Conservation (phyloP, 2,888 invertebrate genomes). For the Andricus quercusramuli region DNA sequence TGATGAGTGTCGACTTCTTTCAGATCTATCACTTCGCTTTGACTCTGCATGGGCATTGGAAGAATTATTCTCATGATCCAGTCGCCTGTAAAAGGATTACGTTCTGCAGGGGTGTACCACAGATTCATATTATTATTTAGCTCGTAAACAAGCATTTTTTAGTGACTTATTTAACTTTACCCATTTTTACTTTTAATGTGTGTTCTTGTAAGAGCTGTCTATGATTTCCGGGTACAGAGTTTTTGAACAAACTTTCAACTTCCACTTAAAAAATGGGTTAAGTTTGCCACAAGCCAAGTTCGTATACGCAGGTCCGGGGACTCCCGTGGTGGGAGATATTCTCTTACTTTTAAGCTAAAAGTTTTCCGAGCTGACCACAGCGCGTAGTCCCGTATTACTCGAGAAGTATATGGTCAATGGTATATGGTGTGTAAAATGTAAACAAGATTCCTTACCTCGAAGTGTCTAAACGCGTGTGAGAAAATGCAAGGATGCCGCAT, state of each 20-base stretch:
- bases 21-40: constrained; percentile 64
- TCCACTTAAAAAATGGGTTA: neutral
- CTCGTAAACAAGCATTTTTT: constrained; percentile 55
- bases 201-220: neutral
- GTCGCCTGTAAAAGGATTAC: constrained; percentile 78
- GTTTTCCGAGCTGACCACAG: too few species aligned
- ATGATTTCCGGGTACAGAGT: neutral
- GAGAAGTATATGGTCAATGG: too few species aligned
- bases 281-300: neutral
- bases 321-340: too few species aligned
- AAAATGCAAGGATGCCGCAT: too few species aligned
- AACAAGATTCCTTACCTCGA: too few species aligned
- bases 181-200: neutral
- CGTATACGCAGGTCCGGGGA: too few species aligned
- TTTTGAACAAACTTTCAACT: neutral
- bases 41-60: constrained; percentile 69
- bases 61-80: constrained; percentile 70
- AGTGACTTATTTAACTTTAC: neutral
- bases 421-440: too few species aligned
- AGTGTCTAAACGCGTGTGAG: too few species aligned
- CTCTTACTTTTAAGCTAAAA: too few species aligned
- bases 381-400: too few species aligned
- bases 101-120: constrained; percentile 79
- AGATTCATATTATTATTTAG: constrained; percentile 78
- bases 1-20: constrained; percentile 62